Base-by-base conservation (phyloP, 92 coral and sea anemone genomes). In the Palythoa grandiflora region DNA sequence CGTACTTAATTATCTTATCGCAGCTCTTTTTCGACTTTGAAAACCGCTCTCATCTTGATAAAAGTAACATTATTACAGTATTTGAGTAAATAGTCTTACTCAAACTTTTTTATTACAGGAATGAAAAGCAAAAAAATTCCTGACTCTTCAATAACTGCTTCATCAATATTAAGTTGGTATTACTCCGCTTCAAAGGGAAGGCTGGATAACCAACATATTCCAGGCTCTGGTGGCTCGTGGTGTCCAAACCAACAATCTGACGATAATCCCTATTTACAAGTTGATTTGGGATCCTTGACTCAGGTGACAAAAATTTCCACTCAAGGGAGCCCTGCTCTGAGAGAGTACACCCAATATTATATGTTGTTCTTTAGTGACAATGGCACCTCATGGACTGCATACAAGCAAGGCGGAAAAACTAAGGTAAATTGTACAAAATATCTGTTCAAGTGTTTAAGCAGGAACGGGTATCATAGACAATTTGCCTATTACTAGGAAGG, bases 281-380 rank as follows among this genome's bases (percentile, higher is more conserved):
- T 92, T 47, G 91, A 94, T 36, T 79, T 94, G 13, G 92, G 92
- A 8, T 89, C 90, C 16, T 1, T 84, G 12, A 84, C 61, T 65
- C 83, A 68, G 68, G 90, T 94, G 68, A 89, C 94, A 20, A 90
- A 90, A 61, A 84, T 94, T 13, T 85, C 93, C n/a, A 94, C 96
- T 12, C 96, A 94, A 76, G 96, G 96, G 36, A 92, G 92, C 38
- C 96, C 96, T 76, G 90, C 84, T 39, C 71, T 92, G 77, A 79
- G 65, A 55, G 84, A 92, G 75, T 94, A 94, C 87, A 92, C 93
- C 36, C 83, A 83, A 17, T 35, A 50, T 52, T 94, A 87, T 50
- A 71, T 71, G 38, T 77, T 94, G 83, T 59, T 92, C 3, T 88
- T 89, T 79, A 94, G 96, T 54, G 57, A 48, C 60, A 92, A 89